Evolutionary conservation across 1,140 invertebrate genomes (phyloP).

Genomic region (Lutraria rhynchaena): DNA sequence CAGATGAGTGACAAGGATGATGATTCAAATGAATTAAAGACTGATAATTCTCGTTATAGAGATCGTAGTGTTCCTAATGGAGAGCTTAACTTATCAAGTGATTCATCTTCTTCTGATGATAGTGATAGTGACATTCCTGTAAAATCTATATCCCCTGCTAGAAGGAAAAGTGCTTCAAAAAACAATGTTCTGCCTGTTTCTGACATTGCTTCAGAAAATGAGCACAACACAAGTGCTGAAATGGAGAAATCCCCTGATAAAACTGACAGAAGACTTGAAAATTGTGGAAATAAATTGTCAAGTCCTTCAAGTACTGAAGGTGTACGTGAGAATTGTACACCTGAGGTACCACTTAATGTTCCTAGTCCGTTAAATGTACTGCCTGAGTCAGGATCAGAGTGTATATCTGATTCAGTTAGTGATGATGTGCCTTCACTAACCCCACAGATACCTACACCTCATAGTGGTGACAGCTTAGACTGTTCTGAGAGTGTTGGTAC

Average conservation of each 20-base stretch:
- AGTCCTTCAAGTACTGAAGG: slow-evolving; percentile 66
- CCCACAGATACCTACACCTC: slow-evolving; percentile 71
- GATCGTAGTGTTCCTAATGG: slow-evolving; percentile 46
- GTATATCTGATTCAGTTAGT: slow-evolving; percentile 68
- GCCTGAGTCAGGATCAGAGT: slow-evolving; percentile 63
- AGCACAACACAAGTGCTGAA: slow-evolving; percentile 60
- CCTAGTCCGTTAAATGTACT: slow-evolving; percentile 67
- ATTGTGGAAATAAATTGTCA: slow-evolving; percentile 26
- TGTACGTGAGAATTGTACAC: slow-evolving; percentile 61
- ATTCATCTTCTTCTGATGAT: slow-evolving; percentile 29
- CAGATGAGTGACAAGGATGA: slow-evolving; percentile 26
- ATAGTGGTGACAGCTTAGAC: slow-evolving; percentile 50
- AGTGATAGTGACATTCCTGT: slow-evolving; percentile 28
- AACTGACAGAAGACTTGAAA: slow-evolving; percentile 26
- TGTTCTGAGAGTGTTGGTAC: slow-evolving; percentile 38
- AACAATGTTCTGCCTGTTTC: slow-evolving; percentile 51
- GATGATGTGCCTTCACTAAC: slow-evolving; percentile 71
- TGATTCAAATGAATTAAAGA: slow-evolving; percentile 34
- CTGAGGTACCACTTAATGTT: slow-evolving; percentile 61
- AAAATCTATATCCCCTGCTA: slow-evolving; percentile 14
- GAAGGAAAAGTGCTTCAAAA: slow-evolving; percentile 45
- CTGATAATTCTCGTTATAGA: slow-evolving; percentile 38
- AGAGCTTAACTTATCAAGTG: slow-evolving; percentile 41
- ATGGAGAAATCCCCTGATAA: slow-evolving; percentile 54
- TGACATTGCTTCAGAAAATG: slow-evolving; percentile 59